Percentiles rank a stretch among this genome's conserved stretches.
phyloP scores from a whole-genome alignment of 1,140 invertebrate species.

The Orius insidiosus region DNA sequence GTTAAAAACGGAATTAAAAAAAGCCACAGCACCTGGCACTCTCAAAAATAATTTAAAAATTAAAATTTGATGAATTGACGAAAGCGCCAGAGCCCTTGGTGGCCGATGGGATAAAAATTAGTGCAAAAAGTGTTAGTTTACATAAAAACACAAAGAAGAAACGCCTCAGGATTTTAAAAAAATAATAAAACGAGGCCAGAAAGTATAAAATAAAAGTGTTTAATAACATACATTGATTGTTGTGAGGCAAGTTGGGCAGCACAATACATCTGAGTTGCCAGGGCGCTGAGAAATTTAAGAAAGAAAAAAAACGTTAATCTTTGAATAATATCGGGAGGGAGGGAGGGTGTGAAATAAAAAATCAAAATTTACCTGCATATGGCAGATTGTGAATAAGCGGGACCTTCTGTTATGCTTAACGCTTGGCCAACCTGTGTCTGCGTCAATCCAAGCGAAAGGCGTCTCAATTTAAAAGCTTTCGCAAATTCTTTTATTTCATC shows the following conservation, averaged over 20 bases:
- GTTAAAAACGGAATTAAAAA: conserved; percentile 13
- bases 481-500: conserved; percentile 98
- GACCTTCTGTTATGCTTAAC: conserved; percentile 86
- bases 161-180: conserved; percentile 3
- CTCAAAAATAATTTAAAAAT: conserved; percentile 6
- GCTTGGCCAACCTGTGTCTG: conserved; percentile 94
- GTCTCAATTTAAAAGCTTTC: conserved; percentile 86
- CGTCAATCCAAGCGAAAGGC: conserved; percentile 81
- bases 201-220: conserved; percentile 15
- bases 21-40: conserved; percentile 29
- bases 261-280: conserved; percentile 87
- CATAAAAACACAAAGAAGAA: background rate
- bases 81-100: conserved; percentile 13
- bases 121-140: conserved; percentile 9
- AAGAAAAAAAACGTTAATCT: conserved; percentile 12
- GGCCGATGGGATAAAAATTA: conserved; percentile 1
- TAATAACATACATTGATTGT: conserved; percentile 71
- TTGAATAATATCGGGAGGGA: too few species aligned
- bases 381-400: conserved; percentile 94
- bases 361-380: conserved; percentile 74
- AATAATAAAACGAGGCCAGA: conserved; percentile 16
- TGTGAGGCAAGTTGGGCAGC: conserved; percentile 74
- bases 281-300: conserved; percentile 61
- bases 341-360: background rate
- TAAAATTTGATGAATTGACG: background rate